phyloP scores from a whole-genome alignment of 2,888 invertebrate genomes.

The Noctuana brunneofusca region DNA sequence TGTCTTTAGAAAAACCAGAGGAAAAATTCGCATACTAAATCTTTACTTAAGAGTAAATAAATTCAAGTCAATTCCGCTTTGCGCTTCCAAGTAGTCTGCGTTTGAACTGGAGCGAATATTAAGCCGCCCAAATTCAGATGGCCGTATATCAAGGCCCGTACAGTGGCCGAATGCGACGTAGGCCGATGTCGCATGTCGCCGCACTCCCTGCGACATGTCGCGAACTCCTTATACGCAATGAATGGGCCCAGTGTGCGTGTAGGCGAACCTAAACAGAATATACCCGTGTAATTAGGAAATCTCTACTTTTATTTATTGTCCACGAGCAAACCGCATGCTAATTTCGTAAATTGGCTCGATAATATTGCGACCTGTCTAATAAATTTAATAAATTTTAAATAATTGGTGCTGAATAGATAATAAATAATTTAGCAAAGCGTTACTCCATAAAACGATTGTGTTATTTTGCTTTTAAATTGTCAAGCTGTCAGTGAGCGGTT shows the following conservation, averaged over 20 bases:
- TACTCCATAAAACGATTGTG: conserved; percentile 17
- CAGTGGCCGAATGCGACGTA: conserved; percentile 41
- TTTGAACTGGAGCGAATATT: conserved; percentile 39
- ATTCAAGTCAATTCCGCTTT: background rate
- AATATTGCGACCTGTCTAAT: conserved; percentile 20
- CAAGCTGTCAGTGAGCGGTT: conserved; percentile 12
- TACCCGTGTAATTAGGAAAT: conserved; percentile 35
- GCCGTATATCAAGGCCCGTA: conserved; percentile 45
- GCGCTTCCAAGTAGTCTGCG: conserved; percentile 3
- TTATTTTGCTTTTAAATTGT: conserved; percentile 20
- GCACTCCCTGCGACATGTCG: conserved; percentile 48
- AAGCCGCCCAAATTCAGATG: conserved; percentile 31
- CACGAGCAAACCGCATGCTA: conserved; percentile 33
- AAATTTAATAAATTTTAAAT: conserved; percentile 33
- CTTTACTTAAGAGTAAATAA: too few species aligned
- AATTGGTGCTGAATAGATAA: conserved; percentile 22
- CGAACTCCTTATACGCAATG: conserved; percentile 60
- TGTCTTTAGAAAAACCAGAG: too few species aligned
- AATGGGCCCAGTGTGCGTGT: conserved; percentile 32
- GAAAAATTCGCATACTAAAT: too few species aligned
- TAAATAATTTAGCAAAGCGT: conserved; percentile 27
- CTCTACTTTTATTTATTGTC: conserved; percentile 35
- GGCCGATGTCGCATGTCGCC: conserved; percentile 47
- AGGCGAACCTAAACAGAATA: conserved; percentile 32
- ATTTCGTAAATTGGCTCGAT: conserved; percentile 33